Evolutionary conservation across 2,888 invertebrate species (phyloP), one percentile per base, ranked within the genome.

Genomic region (Catocala nupta): DNA sequence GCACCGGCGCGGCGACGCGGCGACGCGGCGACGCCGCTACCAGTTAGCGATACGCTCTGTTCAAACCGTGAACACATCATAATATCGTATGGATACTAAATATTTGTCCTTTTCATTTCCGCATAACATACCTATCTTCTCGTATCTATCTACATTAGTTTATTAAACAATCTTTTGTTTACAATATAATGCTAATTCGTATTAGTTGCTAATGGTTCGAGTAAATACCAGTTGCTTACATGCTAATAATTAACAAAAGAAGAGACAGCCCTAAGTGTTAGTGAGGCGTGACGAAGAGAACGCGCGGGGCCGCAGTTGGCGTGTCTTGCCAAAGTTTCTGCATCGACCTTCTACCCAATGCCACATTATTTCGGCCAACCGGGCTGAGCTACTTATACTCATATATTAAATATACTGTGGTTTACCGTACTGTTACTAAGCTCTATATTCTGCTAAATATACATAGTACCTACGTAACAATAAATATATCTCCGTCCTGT

Each of bases 291-390:
- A 73, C 77, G 77, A 70, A 70, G 76, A 69, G 72, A 74, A 75
- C 72, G 71, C 73, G 71, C 81, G 75, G 80, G 81, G 79, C 83
- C 93, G 91, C 90, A 87, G 90, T 82, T 89, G 90, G 91, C 88
- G 90, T 86, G 89, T 92, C 93, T 94, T 95, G 95, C 95, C 95
- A 94, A 95, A 91, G 91, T 94, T 94, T 95, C 94, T 95, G 95
- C 94, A 94, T 85, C 89, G 92, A 90, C 92, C 92, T 90, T 92
- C 92, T 83, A 76, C 73, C 83, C 92, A 91, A 90, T 92, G 92
- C 88, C 90, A 89, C 81, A 86, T 90, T 85, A 90, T 90, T 89
- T 88, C 86, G 83, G 84, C 85, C 81, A 80, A 84, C 81, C 79
- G 82, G 77, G 81, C 81, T 71, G 73, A 73, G 81, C 78, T 82